Evolutionary conservation across 2,888 invertebrate species (phyloP), one percentile per base, ranked within the genome.

Genomic region (Teleiodes luculella): DNA sequence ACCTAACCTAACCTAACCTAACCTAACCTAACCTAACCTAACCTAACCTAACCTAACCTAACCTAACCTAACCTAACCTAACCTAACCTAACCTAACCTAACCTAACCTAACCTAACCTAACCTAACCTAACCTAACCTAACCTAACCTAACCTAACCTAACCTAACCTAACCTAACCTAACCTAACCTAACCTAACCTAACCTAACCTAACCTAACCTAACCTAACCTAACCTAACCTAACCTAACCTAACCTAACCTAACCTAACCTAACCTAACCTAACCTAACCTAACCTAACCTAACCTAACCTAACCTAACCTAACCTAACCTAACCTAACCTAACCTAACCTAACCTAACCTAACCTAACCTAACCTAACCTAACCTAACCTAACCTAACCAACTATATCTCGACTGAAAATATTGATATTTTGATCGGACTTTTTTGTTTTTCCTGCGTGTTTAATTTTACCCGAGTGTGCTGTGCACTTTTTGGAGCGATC

Each of bases 41-140:
- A 57, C 53, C 56, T 57, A 57, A 57, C 57, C 57, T 54, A 57
- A 57, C 54, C 52, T 51, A 57, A 53, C 54, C 52, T 53, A 56
- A 56, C 52, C 52, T 53, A 56, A 56, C 56, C 56, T 53, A 56
- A 56, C 56, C 8, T 8, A 30, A 30, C 30, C 30, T 8, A 30
- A 30, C 46, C 10, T 46, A 28, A 30, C 30, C 30, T 30, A 30
- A 30, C 30, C 30, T 30, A 30, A 30, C 30, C 30, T 30, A 30
- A 30, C 30, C 30, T 8, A 30, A 30, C 8, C 30, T n/a, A n/a
- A n/a, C n/a, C n/a, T n/a, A n/a, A n/a, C 30, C 30, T 6, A 30
- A 4, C 8, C 30, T 8, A 30, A 30, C 30, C 30, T 8, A 30
- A 30, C 30, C 30, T 24, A 48, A 49, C 54, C 48, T 49, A 48